Base-by-base conservation (phyloP, 2,888 invertebrate genomes). In the Dynastes grantii region DNA sequence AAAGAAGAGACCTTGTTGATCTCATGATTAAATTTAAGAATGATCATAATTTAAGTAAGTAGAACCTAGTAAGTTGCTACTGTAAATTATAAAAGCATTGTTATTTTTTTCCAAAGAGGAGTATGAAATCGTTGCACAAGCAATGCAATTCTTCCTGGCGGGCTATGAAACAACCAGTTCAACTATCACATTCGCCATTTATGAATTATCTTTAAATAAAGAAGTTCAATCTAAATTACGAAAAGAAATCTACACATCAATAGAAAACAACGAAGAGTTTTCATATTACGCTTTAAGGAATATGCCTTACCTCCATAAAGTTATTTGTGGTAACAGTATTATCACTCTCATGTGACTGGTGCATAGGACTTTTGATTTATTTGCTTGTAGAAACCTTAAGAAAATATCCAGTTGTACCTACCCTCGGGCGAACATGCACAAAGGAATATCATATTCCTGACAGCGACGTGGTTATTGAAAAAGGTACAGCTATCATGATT, bases 161-260 rank as follows among this genome's bases (percentile, higher is more conserved):
- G 92, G 92, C 0, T 92, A 91, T 84, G 92, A 92, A 86, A 92
- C 92, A 6, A 91, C 92, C 0, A 91, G 92, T 0, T 90, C 92
- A 0, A 91, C 91, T 0, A 88, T 92, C 64, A 90, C 91, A 27
- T 92, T 91, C 83, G 87, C 91, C 6, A 87, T 92, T 55, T 89
- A 92, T 83, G 91, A 92, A 85, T 84, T 93, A 68, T 91, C 91
- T 0, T 87, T 90, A 0, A 87, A 92, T 80, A 90, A 88, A 2
- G 86, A 88, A 0, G 89, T 92, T 0, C 93, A 93, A 85, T 88
- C 90, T 53, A 90, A 86, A 83, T 82, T 92, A 85, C 86, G 91
- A 77, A 80, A 84, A 0, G 92, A 92, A 85, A 89, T 92, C 27
- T 80, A 83, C 0, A 84, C 88, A 45, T 89, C 88, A 2, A 63